Evolutionary conservation across 2,888 invertebrate genomes (phyloP), one percentile per base, ranked within the genome.

Genomic region (Lepidocyrtinus sp.): DNA sequence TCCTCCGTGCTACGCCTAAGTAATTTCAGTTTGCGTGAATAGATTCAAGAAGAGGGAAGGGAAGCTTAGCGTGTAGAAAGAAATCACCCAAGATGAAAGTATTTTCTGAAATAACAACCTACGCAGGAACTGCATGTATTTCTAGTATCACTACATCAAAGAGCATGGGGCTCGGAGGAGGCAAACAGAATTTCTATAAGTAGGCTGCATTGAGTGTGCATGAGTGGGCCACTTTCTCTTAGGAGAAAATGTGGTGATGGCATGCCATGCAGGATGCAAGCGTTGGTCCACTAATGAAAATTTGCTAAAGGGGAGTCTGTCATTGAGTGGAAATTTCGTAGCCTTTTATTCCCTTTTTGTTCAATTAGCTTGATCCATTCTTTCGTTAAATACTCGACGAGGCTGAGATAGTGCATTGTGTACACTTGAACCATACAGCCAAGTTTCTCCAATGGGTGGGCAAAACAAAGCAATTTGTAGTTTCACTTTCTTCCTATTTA

Each of bases 291-390:
- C n/a, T n/a, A n/a, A n/a, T n/a, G n/a, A n/a, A n/a, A n/a, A n/a
- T n/a, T n/a, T 12, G 36, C 36, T 36, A 36, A 5, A 7, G 36
- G 36, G 36, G 36, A 36, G 36, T 36, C 12, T 5, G 5, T 5
- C 36, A 36, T 36, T 7, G 36, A 36, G 36, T 7, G 5, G 36
- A 36, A 36, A 7, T 36, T 36, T 36, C 36, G 5, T n/a, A n/a
- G n/a, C n/a, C n/a, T n/a, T 67, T 67, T 67, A 46, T 46, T 67
- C 27, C 62, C 22, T 62, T 24, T 45, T 62, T 71, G 61, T 71
- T 71, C 71, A 71, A 71, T 71, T 71, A 71, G 71, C 62, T 45
- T 62, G 36, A 45, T 45, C 17, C 67, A 19, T 62, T n/a, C 45
- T 71, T 71, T 61, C 62, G 62, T n/a, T 62, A 26, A 71, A 62